Conservation (phyloP, 2,797 vertebrate genomes). For the Epinephelus malabaricus region DNA sequence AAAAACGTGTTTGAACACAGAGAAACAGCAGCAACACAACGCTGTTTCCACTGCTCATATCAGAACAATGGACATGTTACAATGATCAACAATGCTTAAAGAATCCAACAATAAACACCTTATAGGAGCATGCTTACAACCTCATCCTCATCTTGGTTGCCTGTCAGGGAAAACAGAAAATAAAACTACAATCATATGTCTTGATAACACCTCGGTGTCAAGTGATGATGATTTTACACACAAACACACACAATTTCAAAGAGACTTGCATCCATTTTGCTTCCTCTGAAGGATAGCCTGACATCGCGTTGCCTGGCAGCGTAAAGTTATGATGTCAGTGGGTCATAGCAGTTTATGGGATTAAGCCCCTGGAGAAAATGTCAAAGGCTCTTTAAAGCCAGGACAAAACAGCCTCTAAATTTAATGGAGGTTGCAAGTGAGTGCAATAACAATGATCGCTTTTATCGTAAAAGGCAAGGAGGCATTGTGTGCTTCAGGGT, state of each 20-base stretch:
- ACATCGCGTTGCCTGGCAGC: conserved; percentile 61
- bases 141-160: conserved; percentile 40
- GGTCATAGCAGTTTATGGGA: conserved; percentile 81
- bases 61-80: conserved; percentile 14
- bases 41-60: conserved; percentile 24
- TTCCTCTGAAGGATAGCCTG: conserved; percentile 58
- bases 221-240: conserved; percentile 27
- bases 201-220: conserved; percentile 46
- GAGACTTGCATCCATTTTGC: conserved; percentile 48
- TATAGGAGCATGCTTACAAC: conserved; percentile 33
- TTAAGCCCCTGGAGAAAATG: conserved; percentile 79
- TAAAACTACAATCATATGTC: conserved; percentile 42
- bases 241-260: conserved; percentile 40
- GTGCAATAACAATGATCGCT: conserved; percentile 80
- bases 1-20: conserved; percentile 20
- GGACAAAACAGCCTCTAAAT: conserved; percentile 84
- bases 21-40: not conserved
- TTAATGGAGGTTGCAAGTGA: conserved; percentile 84
- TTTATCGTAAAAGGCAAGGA: conserved; percentile 74
- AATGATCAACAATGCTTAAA: conserved; percentile 32
- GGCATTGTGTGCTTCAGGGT: conserved; percentile 51
- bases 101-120: conserved; percentile 42
- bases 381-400: conserved; percentile 78
- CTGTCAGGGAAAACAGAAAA: conserved; percentile 33
- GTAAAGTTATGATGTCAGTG: conserved; percentile 80